phyloP scores from a whole-genome alignment of 2,888 invertebrate genomes.

The Trimorus sp. region DNA sequence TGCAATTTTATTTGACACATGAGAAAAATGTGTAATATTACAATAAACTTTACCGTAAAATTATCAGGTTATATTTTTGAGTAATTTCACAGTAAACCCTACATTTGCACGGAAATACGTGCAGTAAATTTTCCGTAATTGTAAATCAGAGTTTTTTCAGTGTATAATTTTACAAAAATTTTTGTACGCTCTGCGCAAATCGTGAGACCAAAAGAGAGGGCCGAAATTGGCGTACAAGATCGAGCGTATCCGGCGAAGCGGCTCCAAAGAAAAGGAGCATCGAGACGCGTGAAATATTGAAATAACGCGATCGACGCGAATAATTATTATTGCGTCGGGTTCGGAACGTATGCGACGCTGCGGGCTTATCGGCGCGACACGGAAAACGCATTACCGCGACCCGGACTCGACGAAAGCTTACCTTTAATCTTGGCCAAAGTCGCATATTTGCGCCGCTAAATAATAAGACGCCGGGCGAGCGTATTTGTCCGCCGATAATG shows the following conservation, averaged over 20 bases:
- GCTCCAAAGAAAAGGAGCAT: constrained; percentile 33
- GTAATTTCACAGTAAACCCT: too few relatives aligned
- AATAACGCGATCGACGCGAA: constrained; percentile 63
- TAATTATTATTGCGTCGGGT: constrained; percentile 60
- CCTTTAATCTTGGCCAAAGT: constrained; percentile 66
- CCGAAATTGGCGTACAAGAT: background rate
- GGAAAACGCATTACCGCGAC: constrained; percentile 65
- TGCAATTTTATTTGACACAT: too few relatives aligned
- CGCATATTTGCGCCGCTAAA: constrained; percentile 62
- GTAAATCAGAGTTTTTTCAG: too few relatives aligned
- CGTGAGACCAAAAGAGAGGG: background rate
- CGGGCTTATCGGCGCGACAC: constrained; percentile 60
- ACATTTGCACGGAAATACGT: too few relatives aligned
- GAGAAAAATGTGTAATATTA: too few relatives aligned
- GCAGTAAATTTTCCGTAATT: too few relatives aligned
- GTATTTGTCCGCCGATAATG: constrained; percentile 65
- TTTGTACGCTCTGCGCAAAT: too few relatives aligned
- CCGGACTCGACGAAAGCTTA: constrained; percentile 59
- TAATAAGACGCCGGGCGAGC: constrained; percentile 61
- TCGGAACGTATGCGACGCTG: constrained; percentile 50
- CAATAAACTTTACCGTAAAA: too few relatives aligned
- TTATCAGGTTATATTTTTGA: too few relatives aligned
- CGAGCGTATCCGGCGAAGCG: constrained; percentile 7
- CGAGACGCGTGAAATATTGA: constrained; percentile 57
- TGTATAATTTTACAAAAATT: too few relatives aligned